These are phyloP conservation scores for Brachyalestes nurse DNA, from an alignment of 2,797 vertebrate species.

Conservation along the genomic window DNA sequence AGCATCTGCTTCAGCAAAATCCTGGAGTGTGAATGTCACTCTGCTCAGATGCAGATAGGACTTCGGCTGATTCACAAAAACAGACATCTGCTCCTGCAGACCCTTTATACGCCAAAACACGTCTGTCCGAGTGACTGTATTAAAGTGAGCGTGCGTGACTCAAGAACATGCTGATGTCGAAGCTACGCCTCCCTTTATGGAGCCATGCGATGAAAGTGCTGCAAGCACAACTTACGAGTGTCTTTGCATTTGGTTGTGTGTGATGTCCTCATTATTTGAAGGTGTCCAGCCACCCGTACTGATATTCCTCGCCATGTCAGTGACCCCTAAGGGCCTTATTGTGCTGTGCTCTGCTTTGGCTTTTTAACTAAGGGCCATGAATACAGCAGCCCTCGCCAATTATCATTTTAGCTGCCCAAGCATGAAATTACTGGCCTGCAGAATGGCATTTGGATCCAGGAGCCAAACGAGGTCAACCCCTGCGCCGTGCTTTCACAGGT, in stretches of 20 bases:
- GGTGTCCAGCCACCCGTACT: conserved; percentile 3
- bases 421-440: conserved; percentile 67
- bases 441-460: conserved; percentile 58
- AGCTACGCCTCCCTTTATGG: background rate
- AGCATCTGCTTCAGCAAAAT: conserved; percentile 14
- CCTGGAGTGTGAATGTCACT: background rate
- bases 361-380: conserved; percentile 59
- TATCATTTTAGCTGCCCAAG: conserved; percentile 59
- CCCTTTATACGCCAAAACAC: background rate
- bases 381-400: conserved; percentile 63
- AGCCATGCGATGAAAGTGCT: background rate
- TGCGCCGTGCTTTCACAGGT: conserved; percentile 36
- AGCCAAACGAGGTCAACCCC: conserved; percentile 52
- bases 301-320: background rate
- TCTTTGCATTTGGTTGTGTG: background rate
- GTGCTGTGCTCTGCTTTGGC: conserved; percentile 54
- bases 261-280: background rate
- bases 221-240: background rate
- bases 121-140: background rate
- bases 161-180: background rate
- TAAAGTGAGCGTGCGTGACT: background rate
- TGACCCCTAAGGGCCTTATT: conserved; percentile 51
- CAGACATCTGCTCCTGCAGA: background rate
- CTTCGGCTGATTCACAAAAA: background rate
- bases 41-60: background rate